Evolutionary conservation across 2,113 vertebrate genomes (phyloP).

Genomic region (Tychaedon coryphoeus): DNA sequence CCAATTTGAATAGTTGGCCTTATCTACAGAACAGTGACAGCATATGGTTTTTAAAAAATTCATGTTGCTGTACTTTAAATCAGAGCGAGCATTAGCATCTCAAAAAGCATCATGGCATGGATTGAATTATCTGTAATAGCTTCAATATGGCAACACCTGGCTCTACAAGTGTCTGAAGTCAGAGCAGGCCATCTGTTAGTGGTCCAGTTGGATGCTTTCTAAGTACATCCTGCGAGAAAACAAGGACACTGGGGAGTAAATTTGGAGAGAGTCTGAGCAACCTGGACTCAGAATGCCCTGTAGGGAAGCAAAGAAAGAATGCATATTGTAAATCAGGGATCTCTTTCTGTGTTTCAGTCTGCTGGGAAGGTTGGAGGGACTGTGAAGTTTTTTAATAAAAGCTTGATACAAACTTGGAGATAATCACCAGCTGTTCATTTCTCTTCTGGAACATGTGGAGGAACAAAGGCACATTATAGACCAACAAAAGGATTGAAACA

Average conservation of each 20-base stretch:
- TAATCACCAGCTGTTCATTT: conserved; percentile 42
- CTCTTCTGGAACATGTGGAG: conserved; percentile 1
- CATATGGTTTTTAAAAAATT: conserved; percentile 31
- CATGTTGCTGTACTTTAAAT: neutral
- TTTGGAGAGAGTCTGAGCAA: neutral
- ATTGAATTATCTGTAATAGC: conserved; percentile 45
- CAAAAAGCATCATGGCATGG: conserved; percentile 12
- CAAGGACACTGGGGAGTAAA: neutral
- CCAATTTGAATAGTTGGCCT: neutral
- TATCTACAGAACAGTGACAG: neutral
- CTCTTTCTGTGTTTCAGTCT: neutral
- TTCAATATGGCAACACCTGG: conserved; percentile 45
- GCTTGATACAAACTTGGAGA: conserved; percentile 28
- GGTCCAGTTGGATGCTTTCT: conserved; percentile 22
- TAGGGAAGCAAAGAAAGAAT: neutral
- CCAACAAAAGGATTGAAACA: conserved; percentile 7
- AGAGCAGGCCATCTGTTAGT: conserved; percentile 23
- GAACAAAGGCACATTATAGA: conserved; percentile 36
- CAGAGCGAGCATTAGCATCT: conserved; percentile 29
- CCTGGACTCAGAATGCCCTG: neutral
- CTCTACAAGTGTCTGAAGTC: conserved; percentile 43
- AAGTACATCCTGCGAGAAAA: neutral
- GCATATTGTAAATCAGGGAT: neutral
- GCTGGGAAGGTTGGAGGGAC: neutral
- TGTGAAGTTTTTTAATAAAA: conserved; percentile 50